Evolutionary conservation across 2,797 vertebrate genomes (phyloP), one percentile per base, ranked within the genome.

Genomic region (Neosilurus hyrtlii): DNA sequence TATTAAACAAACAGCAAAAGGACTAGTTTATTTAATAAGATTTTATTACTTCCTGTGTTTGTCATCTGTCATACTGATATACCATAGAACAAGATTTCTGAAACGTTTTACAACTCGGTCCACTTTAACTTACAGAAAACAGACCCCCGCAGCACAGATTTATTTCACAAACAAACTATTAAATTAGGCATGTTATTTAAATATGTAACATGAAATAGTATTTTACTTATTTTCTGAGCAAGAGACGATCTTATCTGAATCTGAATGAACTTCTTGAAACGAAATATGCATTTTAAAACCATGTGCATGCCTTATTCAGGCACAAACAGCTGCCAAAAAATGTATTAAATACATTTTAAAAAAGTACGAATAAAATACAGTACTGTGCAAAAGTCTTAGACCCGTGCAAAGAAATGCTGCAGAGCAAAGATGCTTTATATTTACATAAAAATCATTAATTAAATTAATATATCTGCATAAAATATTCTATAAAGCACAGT

Each of bases 11-110:
- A 61, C 73, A 59, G 20, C 56, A 76, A 51, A 51, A 51, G 18
- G 22, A 49, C 35, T 62, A 49, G 35, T 9, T 78, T 12, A 57
- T 9, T 78, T 61, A 59, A 76, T 76, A 15, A 59, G 56, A 43
- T 76, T 30, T 43, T 76, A 76, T 61, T 76, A 43, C 56, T 61
- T 76, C 35, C 73, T 76, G 12, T 61, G 57, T 76, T n/a, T 61
- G 56, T 61, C 16, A 59, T 43, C 35, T 61, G 56, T 59, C 73
- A 61, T 76, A 20, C 20, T 15, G 35, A 76, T n/a, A 43, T n/a
- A 76, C 11, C 56, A 61, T 76, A 15, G 61, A 61, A 18, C 56
- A 43, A 16, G 15, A 1, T 52, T 24, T 54, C 51, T 18, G 20
- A 54, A 73, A 54, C n/a, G 16, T 24, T 52, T 15, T 52, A 24